Conservation (phyloP, 2,797 vertebrate species). For the Amphiprion clarkii region DNA sequence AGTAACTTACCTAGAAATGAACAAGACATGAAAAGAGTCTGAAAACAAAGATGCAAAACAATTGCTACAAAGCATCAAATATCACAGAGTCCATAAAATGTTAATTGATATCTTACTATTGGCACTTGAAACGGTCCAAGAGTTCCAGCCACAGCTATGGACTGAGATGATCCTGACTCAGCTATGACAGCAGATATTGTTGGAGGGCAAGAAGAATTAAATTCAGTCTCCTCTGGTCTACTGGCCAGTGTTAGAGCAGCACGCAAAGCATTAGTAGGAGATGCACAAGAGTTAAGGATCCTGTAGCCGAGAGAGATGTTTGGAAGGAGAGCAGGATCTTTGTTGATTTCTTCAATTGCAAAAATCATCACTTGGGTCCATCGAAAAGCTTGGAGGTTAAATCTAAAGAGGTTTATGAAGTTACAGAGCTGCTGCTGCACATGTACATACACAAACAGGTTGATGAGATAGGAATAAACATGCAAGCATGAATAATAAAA, state of each 20-base stretch:
- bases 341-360: conserved; percentile 86
- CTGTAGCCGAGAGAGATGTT: conserved; percentile 84
- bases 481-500: not conserved
- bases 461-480: not conserved
- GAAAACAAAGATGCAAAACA: not conserved
- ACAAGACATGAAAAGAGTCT: not conserved
- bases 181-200: conserved; percentile 82
- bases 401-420: conserved; percentile 62
- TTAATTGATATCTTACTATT: conserved; percentile 70
- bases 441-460: not conserved
- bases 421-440: not conserved
- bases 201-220: conserved; percentile 65
- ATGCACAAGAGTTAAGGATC: conserved; percentile 85
- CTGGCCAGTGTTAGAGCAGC: conserved; percentile 79
- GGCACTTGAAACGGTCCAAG: conserved; percentile 85
- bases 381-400: conserved; percentile 83
- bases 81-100: conserved; percentile 55
- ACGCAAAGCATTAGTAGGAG: conserved; percentile 80
- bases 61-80: not conserved
- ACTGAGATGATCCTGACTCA: conserved; percentile 86
- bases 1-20: conserved; percentile 85
- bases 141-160: conserved; percentile 78
- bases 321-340: conserved; percentile 75
- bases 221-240: conserved; percentile 42
- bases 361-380: conserved; percentile 87